Evolutionary conservation across 2,113 vertebrate species (phyloP), one percentile per base, ranked within the genome.

Genomic region (Falco punctatus): DNA sequence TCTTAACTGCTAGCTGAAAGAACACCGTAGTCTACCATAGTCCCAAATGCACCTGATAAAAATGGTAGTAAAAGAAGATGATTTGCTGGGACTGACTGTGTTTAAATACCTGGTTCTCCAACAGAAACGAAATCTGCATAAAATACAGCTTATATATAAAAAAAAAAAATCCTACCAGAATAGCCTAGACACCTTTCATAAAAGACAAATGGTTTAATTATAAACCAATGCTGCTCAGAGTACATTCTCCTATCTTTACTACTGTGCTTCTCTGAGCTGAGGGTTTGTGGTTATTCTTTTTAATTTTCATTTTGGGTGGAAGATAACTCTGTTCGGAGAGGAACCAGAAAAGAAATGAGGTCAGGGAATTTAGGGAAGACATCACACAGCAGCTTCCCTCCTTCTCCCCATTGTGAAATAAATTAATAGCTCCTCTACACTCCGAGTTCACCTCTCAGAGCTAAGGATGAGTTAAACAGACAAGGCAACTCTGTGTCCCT

Each of bases 161-260:
- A 86, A 44, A 46, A 32, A n/a, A 57, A 28, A 24, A 57, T 67
- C 22, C 14, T 81, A 42, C 55, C 72, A 73, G 66, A 94, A 85
- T 14, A 94, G 49, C 13, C 27, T 78, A 71, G 57, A 54, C 77
- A 85, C 18, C 40, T 81, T 91, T 86, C 46, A 46, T 81, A 70
- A 91, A 94, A 93, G 91, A 95, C 35, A 92, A 94, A 92, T 82
- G 10, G 52, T 81, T 90, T 95, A 77, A 95, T 94, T 92, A 94
- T 65, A 95, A 90, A 70, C 33, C 46, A 48, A 35, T 67, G 44
- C 57, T 90, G 46, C 57, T 82, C 61, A 62, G 51, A 90, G 38
- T 69, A 52, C 32, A 48, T 71, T 77, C 26, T 88, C 15, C 81
- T 66, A 1, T 81, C 58, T 57, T 82, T 78, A 71, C 24, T 74